A percentile compares a stretch with the other conserved stretches of the same genome.
Conservation (phyloP, 2,113 vertebrate species). For the Atlantisia rogersi region DNA sequence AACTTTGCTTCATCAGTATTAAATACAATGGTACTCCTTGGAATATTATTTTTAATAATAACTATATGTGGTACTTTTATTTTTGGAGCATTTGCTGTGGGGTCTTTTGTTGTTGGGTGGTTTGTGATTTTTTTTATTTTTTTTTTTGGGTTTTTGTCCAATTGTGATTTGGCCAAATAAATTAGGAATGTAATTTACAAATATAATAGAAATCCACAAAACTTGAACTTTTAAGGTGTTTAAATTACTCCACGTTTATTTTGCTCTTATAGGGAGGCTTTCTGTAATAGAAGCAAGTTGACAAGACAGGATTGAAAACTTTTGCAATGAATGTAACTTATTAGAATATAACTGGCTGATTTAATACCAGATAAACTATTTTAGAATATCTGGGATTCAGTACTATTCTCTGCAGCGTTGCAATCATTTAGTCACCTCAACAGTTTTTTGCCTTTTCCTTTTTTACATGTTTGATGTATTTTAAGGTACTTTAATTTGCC, state of each 20-base stretch:
- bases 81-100: constrained; percentile 64
- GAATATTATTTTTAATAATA: constrained; percentile 53
- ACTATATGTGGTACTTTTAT: constrained; percentile 67
- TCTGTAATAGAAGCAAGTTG: background rate
- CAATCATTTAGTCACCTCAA: background rate
- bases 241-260: background rate
- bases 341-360: background rate
- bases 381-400: background rate
- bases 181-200: constrained; percentile 68
- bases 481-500: constrained; percentile 6
- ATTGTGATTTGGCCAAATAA: constrained; percentile 10
- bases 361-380: background rate
- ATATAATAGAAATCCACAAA: constrained; percentile 37
- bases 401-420: background rate
- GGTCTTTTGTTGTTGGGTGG: background rate
- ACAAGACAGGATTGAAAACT: background rate
- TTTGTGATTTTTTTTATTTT: background rate
- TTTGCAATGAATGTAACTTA: background rate
- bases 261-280: background rate
- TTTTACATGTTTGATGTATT: background rate
- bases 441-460: background rate
- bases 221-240: constrained; percentile 27
- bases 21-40: constrained; percentile 67
- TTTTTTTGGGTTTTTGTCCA: background rate
- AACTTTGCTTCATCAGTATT: constrained; percentile 79